Conservation (phyloP, 2,888 invertebrate genomes). For the Eledona agricola region DNA sequence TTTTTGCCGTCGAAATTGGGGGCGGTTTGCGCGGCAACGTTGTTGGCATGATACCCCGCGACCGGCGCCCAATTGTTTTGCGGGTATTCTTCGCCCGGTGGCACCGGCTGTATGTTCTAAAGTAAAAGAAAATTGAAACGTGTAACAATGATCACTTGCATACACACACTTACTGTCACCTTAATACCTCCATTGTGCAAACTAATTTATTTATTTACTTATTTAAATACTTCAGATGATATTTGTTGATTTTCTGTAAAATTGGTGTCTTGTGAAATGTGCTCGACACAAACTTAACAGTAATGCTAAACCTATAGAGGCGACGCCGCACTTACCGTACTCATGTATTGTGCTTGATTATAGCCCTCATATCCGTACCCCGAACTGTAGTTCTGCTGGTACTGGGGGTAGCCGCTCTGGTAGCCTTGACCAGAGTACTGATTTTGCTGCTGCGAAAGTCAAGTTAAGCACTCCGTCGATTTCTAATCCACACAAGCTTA, state of each 20-base stretch:
- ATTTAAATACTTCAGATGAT: constrained; percentile 44
- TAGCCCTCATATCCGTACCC: constrained; percentile 49
- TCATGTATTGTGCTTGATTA: constrained; percentile 40
- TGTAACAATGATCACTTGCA: constrained; percentile 6
- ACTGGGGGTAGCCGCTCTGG: constrained; percentile 47
- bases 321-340: constrained; percentile 33
- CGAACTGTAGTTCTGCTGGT: constrained; percentile 46
- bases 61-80: constrained; percentile 49
- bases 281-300: constrained; percentile 36
- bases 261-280: constrained; percentile 43
- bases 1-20: constrained; percentile 47
- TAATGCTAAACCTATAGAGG: constrained; percentile 26
- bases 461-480: constrained; percentile 20
- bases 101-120: constrained; percentile 46
- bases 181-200: constrained; percentile 41
- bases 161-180: constrained; percentile 42
- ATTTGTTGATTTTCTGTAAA: constrained; percentile 46
- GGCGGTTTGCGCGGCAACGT: constrained; percentile 50
- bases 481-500: constrained; percentile 39
- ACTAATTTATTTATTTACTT: constrained; percentile 33
- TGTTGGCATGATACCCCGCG: constrained; percentile 37
- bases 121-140: constrained; percentile 39
- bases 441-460: constrained; percentile 36
- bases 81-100: constrained; percentile 44
- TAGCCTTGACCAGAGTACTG: constrained; percentile 48